Evolutionary conservation across 1,140 invertebrate genomes (phyloP).

Genomic region (Diorhabda elongata): DNA sequence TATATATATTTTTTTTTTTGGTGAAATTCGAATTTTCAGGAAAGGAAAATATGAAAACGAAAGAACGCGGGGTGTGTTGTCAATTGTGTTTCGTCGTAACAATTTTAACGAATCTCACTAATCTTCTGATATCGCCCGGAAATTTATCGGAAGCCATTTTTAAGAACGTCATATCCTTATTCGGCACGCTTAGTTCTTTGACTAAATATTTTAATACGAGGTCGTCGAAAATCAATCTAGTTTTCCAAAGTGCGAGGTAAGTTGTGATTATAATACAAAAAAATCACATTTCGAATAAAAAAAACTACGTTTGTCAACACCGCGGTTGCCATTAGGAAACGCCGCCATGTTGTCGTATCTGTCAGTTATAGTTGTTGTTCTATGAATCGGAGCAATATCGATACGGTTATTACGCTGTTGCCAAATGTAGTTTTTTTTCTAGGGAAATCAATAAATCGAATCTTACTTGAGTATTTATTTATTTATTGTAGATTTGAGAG

Average conservation of each 20-base stretch:
- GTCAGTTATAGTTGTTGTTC: too few species aligned
- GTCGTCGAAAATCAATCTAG: constrained; percentile 46
- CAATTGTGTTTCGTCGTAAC: constrained; percentile 49
- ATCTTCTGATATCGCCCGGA: constrained; percentile 43
- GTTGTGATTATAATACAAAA: background rate
- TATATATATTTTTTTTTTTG: too few species aligned
- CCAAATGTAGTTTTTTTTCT: too few species aligned
- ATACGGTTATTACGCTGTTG: too few species aligned
- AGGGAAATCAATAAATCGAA: too few species aligned
- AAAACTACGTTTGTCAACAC: too few species aligned
- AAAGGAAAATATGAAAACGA: constrained; percentile 45
- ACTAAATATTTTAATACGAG: constrained; percentile 52
- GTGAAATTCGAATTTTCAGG: constrained; percentile 27
- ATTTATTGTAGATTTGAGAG: constrained; percentile 51
- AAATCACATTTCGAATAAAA: background rate
- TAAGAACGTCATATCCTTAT: constrained; percentile 50
- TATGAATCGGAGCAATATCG: too few species aligned
- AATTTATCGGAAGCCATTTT: constrained; percentile 47
- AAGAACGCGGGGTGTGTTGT: constrained; percentile 49
- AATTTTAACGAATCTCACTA: constrained; percentile 46
- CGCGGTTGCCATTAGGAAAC: too few species aligned
- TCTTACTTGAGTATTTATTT: background rate
- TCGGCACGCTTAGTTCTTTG: constrained; percentile 47
- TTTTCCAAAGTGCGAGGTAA: constrained; percentile 50
- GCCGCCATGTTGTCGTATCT: too few species aligned